A percentile compares a stretch with the other conserved stretches of the same genome.
Conservation (phyloP, 1,140 invertebrate species). For the Doryteuthis pealeii region DNA sequence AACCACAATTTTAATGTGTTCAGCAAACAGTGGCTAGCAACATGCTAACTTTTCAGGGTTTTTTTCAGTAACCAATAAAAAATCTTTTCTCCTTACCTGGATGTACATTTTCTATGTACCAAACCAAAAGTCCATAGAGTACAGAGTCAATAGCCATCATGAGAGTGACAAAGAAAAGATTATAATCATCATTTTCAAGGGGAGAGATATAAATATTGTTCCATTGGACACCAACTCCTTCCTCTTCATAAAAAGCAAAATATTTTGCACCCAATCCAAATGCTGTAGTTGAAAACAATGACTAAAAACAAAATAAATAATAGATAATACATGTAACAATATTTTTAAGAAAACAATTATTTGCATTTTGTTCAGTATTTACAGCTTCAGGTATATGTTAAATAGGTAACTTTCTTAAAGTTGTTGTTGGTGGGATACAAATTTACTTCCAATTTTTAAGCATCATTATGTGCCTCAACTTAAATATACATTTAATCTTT, state of each 20-base stretch:
- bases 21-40: too few species aligned
- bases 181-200: constrained; percentile 73
- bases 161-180: constrained; percentile 65
- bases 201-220: constrained; percentile 67
- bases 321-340: not conserved
- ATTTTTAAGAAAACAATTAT: not conserved
- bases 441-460: too few species aligned
- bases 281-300: constrained; percentile 74
- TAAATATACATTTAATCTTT: too few species aligned
- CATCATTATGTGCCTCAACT: too few species aligned
- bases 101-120: constrained; percentile 69
- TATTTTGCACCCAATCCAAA: constrained; percentile 76
- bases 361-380: not conserved
- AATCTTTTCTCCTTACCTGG: constrained; percentile 60
- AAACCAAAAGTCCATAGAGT: constrained; percentile 62
- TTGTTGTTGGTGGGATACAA: too few species aligned
- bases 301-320: constrained; percentile 48
- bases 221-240: constrained; percentile 74
- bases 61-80: too few species aligned
- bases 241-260: constrained; percentile 70
- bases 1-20: too few species aligned
- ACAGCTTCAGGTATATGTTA: too few species aligned
- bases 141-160: constrained; percentile 66
- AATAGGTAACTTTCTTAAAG: too few species aligned
- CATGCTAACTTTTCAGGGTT: too few species aligned